phyloP scores from a whole-genome alignment of 1,140 invertebrate species.

The Zaprionus taronus region DNA sequence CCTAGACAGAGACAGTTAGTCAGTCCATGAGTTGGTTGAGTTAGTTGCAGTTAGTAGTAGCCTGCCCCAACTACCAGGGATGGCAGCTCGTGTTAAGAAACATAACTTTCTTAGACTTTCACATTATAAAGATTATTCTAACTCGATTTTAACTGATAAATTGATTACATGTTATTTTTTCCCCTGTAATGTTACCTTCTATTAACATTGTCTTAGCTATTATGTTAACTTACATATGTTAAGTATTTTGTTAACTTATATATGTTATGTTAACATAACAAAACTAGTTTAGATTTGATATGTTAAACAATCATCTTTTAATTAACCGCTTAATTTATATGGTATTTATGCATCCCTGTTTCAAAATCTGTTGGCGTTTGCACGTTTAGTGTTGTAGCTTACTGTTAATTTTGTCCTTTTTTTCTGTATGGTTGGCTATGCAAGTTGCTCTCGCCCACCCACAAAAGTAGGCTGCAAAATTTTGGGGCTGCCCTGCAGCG shows the following conservation, averaged over 20 bases:
- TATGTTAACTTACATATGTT: not conserved
- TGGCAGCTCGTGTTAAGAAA: not conserved
- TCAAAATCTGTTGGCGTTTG: conserved; percentile 42
- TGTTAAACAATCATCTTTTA: not conserved
- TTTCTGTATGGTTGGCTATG: conserved; percentile 22
- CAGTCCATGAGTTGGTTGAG: conserved; percentile 50
- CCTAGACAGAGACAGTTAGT: conserved; percentile 47
- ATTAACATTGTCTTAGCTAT: too few species aligned
- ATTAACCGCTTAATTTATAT: not conserved
- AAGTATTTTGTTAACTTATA: not conserved
- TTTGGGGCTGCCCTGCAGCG: conserved; percentile 48
- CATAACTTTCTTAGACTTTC: not conserved
- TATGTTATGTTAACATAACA: not conserved
- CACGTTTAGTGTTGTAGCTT: conserved; percentile 52
- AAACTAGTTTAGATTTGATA: not conserved
- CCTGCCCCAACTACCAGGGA: conserved; percentile 24
- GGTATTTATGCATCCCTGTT: conserved; percentile 31
- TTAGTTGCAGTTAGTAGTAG: conserved; percentile 34
- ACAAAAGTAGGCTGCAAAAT: conserved; percentile 56
- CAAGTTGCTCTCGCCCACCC: conserved; percentile 23
- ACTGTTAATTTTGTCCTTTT: conserved; percentile 53
- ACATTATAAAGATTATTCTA: not conserved
- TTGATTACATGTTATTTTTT: not conserved
- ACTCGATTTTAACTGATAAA: not conserved
- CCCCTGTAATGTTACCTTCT: too few species aligned